Evolutionary conservation across 2,888 invertebrate genomes (phyloP), one percentile per base, ranked within the genome.

Genomic region (Timema cristinae): DNA sequence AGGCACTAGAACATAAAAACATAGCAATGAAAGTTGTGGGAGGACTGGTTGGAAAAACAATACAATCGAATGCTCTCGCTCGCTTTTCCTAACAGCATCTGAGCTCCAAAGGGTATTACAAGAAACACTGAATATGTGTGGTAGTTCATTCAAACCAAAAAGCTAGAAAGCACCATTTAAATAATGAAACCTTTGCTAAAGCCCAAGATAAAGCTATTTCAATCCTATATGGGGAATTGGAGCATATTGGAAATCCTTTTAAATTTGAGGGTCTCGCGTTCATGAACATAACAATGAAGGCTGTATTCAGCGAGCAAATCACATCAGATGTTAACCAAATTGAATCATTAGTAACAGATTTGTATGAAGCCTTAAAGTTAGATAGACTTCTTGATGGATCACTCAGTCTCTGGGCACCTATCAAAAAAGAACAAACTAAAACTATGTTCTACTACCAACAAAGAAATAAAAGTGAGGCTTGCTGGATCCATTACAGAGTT

Each of bases 1-100:
- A 69, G 59, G 54, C 59, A 16, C 47, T 69, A 9, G 56, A 69
- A 54, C 69, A 69, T 69, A 10, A 59, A 69, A 69, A 69, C 49
- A 69, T 61, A 48, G 56, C 69, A 52, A 69, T 59, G 69, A 69
- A 69, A 59, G 69, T 54, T 52, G 16, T 61, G 47, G 54, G 9
- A 69, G 5, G 69, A 10, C 16, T 59, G 16, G 69, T 69, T 56
- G 69, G 69, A 56, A 69, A 63, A 69, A 69, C 69, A 11, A 61
- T 63, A 32, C 49, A 72, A 61, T 13, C 47, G 50, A 67, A 32
- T 47, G 59, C 69, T 56, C 69, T 69, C 7, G 54, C 54, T 13
- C 56, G 69, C 11, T 69, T 69, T 69, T 32, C 69, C 59, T 69
- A 8, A 69, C 69, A 56, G 69, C 69, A 13, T 56, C 56, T 66